Conservation (phyloP, 2,113 vertebrate genomes). For the Oostethus manadensis region DNA sequence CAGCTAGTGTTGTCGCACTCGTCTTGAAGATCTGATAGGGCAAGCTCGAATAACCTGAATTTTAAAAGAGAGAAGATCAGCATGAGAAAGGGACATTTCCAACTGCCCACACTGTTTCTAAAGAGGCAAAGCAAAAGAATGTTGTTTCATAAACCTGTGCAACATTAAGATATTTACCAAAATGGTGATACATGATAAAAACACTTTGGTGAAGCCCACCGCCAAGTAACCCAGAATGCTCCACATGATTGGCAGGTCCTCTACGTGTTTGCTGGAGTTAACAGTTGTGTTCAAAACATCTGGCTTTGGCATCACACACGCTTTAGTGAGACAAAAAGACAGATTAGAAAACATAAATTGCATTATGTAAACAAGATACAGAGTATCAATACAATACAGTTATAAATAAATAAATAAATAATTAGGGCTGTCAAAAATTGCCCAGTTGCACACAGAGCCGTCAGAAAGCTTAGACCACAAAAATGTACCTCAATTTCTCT, state of each 20-base stretch:
- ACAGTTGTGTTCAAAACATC: background rate
- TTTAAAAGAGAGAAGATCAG: background rate
- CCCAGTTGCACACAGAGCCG: too few species aligned
- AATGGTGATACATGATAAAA: conserved; percentile 42
- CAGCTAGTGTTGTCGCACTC: background rate
- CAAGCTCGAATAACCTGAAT: conserved; percentile 28
- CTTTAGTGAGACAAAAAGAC: conserved; percentile 22
- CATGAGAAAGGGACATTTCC: background rate
- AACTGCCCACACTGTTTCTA: background rate
- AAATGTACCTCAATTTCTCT: too few species aligned
- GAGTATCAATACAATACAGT: too few species aligned
- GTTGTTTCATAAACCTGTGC: background rate
- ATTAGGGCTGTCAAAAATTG: too few species aligned
- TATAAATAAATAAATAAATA: too few species aligned
- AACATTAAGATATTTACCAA: conserved; percentile 48
- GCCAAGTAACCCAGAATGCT: conserved; percentile 15
- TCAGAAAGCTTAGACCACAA: too few species aligned
- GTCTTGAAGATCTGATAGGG: conserved; percentile 4
- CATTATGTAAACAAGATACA: too few species aligned
- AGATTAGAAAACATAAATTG: too few species aligned
- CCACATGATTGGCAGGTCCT: conserved; percentile 36
- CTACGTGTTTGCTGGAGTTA: accelerated
- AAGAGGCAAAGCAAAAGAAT: background rate
- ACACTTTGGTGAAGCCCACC: conserved; percentile 50
- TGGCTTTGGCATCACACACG: conserved; percentile 11